These are phyloP conservation scores for Phortica variegata DNA, from an alignment of 1,140 invertebrate genomes.

Conservation along the genomic window DNA sequence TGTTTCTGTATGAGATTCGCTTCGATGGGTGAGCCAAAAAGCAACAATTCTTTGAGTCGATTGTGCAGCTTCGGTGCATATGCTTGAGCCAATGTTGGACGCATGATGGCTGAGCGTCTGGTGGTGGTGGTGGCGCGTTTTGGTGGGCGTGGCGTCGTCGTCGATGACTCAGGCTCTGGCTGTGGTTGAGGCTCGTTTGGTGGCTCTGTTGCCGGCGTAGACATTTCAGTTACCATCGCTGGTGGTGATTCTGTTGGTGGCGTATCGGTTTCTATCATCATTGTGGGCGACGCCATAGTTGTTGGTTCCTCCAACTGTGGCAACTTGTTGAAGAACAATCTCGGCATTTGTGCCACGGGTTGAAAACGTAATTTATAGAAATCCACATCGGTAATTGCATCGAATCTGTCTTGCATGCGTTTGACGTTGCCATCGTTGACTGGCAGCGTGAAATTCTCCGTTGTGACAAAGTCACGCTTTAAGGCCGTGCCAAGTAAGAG, in stretches of 20 bases:
- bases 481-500: too few relatives aligned
- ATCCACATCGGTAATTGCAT: too few relatives aligned
- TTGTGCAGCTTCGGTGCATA: conserved; percentile 10
- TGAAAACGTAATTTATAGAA: conserved; percentile 14
- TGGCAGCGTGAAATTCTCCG: too few relatives aligned
- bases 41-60: conserved; percentile 31
- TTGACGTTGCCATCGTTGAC: not conserved
- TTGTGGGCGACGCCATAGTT: conserved; percentile 5
- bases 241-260: conserved; percentile 22
- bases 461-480: conserved; percentile 43
- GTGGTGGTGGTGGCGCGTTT: conserved; percentile 26
- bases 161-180: conserved; percentile 35
- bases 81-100: conserved; percentile 12
- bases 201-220: conserved; percentile 7
- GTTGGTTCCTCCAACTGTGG: conserved; percentile 21
- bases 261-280: conserved; percentile 11
- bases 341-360: too few relatives aligned
- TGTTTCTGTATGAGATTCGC: conserved; percentile 44
- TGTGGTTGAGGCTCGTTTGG: conserved; percentile 5
- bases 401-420: too few relatives aligned
- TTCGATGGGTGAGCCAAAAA: conserved; percentile 39
- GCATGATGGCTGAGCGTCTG: conserved; percentile 34
- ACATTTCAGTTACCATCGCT: conserved; percentile 25
- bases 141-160: conserved; percentile 7
- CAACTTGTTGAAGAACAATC: conserved; percentile 28